Evolutionary conservation across 2,797 vertebrate species (phyloP).

Genomic region (Eidolon dupreanum): DNA sequence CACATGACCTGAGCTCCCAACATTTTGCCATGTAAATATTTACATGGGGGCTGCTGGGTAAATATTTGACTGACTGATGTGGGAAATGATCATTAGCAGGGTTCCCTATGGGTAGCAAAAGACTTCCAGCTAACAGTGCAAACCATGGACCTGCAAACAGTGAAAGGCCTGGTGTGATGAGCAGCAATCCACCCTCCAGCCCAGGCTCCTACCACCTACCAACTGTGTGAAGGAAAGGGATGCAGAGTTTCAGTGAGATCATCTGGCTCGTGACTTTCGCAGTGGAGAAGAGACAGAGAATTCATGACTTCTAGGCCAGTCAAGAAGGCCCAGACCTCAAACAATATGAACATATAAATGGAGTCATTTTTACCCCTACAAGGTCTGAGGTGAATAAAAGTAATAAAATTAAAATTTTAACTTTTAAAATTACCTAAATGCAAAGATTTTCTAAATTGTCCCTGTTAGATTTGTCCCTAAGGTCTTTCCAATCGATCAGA

Average conservation of each 20-base stretch:
- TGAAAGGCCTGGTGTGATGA: background rate
- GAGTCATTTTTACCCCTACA: background rate
- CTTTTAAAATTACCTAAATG: constrained; percentile 26
- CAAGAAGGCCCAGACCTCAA: background rate
- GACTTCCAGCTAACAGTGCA: background rate
- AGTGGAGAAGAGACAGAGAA: background rate
- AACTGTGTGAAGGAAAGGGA: background rate
- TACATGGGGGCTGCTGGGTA: background rate
- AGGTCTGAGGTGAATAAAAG: background rate
- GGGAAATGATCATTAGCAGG: background rate
- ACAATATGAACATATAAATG: background rate
- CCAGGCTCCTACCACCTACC: background rate
- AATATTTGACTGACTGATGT: background rate
- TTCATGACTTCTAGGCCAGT: background rate
- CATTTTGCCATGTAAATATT: background rate
- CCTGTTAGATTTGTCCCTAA: background rate
- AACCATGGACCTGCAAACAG: background rate
- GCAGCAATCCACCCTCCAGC: background rate
- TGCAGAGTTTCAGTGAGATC: background rate
- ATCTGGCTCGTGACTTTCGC: background rate
- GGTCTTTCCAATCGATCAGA: background rate
- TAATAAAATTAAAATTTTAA: background rate
- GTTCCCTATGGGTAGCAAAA: background rate
- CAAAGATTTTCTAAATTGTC: background rate
- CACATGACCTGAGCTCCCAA: background rate